phyloP scores from a whole-genome alignment of 1,140 invertebrate genomes.

The Leptoteleia sp. region DNA sequence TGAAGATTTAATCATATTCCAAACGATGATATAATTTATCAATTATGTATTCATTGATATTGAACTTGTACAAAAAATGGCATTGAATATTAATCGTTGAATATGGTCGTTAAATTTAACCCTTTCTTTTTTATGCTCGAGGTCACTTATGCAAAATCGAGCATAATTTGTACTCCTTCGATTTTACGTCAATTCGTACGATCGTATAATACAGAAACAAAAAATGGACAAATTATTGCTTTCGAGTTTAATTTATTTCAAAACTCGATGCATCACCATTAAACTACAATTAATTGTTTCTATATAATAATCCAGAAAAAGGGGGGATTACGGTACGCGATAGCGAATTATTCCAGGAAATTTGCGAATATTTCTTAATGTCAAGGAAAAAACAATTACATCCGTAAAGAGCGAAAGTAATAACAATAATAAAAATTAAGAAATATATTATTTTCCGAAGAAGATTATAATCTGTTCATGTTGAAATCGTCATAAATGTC shows the following conservation, averaged over 20 bases:
- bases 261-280: too few species aligned
- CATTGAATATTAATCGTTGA: conserved; percentile 51
- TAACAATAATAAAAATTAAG: conserved; percentile 1
- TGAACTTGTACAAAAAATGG: conserved; percentile 57
- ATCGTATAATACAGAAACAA: conserved; percentile 1
- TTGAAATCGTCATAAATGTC: conserved; percentile 51
- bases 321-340: too few species aligned
- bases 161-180: conserved; percentile 34
- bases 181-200: conserved; percentile 15
- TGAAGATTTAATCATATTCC: conserved; percentile 12
- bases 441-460: conserved; percentile 25
- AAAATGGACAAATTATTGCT: too few species aligned
- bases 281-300: too few species aligned
- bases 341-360: conserved; percentile 10
- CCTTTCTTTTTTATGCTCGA: conserved; percentile 40
- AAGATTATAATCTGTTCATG: conserved; percentile 44
- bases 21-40: conserved; percentile 21
- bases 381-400: conserved; percentile 51
- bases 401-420: background rate
- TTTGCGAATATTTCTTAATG: conserved; percentile 30
- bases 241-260: too few species aligned
- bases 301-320: too few species aligned
- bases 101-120: conserved; percentile 38
- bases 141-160: conserved; percentile 29
- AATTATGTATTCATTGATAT: conserved; percentile 57